Evolutionary conservation across 2,113 vertebrate species (phyloP).

Genomic region (Grammomys dolichurus): DNA sequence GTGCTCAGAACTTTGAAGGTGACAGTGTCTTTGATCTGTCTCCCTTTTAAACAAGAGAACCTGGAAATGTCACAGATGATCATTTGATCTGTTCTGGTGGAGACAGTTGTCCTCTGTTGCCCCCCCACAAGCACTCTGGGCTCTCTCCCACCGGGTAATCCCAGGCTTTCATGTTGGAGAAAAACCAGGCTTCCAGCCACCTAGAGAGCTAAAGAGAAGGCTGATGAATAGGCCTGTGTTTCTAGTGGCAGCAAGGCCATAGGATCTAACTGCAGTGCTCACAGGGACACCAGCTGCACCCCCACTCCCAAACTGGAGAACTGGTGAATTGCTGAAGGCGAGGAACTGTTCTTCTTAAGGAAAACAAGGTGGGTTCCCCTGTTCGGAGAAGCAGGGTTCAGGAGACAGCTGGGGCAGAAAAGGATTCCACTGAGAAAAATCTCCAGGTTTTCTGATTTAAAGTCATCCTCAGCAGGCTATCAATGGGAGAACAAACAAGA

Average conservation of each 20-base stretch:
- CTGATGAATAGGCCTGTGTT: conserved; percentile 9
- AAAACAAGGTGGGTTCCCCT: neutral
- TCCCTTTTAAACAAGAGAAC: conserved; percentile 65
- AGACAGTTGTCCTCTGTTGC: conserved; percentile 29
- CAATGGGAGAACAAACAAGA: neutral
- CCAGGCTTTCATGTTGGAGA: conserved; percentile 60
- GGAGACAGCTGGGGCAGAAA: neutral
- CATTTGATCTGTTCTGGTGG: conserved; percentile 70
- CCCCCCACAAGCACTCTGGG: conserved; percentile 21
- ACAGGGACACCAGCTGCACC: neutral
- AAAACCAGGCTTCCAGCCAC: conserved; percentile 70
- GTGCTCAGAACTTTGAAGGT: conserved; percentile 67
- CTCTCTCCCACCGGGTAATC: neutral
- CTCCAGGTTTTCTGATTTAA: neutral
- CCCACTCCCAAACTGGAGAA: neutral
- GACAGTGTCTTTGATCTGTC: conserved; percentile 75
- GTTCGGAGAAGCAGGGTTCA: neutral
- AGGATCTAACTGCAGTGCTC: neutral
- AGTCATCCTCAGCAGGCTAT: neutral
- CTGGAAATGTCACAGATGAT: conserved; percentile 53
- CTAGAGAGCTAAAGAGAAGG: conserved; percentile 22
- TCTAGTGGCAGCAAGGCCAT: neutral
- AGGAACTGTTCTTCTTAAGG: neutral
- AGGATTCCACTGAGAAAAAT: neutral
- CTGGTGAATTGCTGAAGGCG: neutral